phyloP scores from a whole-genome alignment of 1,140 invertebrate species.

The Aphaenogaster rudis region DNA sequence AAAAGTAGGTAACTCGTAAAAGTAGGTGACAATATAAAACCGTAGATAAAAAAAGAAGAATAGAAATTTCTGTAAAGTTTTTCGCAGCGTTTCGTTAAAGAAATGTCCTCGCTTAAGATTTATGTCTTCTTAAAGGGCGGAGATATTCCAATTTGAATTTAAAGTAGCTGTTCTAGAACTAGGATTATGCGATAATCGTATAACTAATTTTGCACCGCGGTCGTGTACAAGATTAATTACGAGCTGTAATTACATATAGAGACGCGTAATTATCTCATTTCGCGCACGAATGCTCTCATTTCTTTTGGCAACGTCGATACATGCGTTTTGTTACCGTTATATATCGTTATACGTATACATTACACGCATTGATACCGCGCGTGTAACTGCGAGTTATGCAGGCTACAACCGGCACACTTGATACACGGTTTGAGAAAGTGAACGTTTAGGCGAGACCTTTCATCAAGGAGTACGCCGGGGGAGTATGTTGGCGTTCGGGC shows the following conservation, averaged over 20 bases:
- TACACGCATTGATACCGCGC: neutral
- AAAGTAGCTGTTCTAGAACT: neutral
- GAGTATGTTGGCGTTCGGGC: slow-evolving; percentile 5
- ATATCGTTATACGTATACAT: neutral
- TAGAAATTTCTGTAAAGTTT: neutral
- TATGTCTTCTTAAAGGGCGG: neutral
- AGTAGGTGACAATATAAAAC: slow-evolving; percentile 15
- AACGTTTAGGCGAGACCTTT: slow-evolving; percentile 57
- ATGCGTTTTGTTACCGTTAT: neutral
- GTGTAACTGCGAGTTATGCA: slow-evolving; percentile 36
- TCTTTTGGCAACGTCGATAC: neutral
- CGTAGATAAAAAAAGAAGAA: neutral
- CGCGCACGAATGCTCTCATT: neutral
- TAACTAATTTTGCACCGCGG: neutral
- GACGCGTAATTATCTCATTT: slow-evolving; percentile 30
- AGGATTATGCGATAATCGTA: slow-evolving; percentile 19
- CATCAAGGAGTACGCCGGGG: slow-evolving; percentile 19
- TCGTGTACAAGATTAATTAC: slow-evolving; percentile 11
- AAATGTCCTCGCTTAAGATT: neutral
- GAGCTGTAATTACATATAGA: slow-evolving; percentile 6
- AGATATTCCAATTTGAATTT: neutral
- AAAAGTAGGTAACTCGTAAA: neutral
- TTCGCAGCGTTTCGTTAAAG: neutral
- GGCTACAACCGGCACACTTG: slow-evolving; percentile 10
- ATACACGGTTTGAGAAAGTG: slow-evolving; percentile 60